Percentiles rank a stretch among this genome's conserved stretches.
These are phyloP conservation scores for Lucifuga dentata DNA, from an alignment of 2,113 vertebrate genomes.

Conservation along the genomic window DNA sequence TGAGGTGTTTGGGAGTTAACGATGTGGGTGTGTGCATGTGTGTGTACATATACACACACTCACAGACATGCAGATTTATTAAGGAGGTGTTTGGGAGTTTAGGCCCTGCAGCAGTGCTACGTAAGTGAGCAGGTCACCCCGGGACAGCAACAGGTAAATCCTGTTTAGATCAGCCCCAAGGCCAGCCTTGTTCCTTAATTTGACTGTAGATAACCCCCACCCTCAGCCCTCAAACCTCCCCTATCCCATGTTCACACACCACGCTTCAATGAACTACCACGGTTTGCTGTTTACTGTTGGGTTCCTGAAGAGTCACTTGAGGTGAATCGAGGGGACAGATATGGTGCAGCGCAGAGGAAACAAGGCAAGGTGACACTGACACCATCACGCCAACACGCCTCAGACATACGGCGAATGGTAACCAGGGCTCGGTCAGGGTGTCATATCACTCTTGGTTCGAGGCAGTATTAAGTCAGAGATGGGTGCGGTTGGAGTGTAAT, in stretches of 20 bases:
- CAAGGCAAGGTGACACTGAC: constrained; percentile 49
- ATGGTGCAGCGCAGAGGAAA: constrained; percentile 16
- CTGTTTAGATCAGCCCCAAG: constrained; percentile 75
- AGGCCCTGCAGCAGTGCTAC: constrained; percentile 45
- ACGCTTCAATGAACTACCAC: not conserved
- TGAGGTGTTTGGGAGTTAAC: too few relatives aligned
- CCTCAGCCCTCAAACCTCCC: constrained; percentile 21
- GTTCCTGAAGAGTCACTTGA: not conserved
- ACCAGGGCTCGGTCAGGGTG: not conserved
- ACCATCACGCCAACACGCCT: constrained; percentile 28
- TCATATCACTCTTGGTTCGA: not conserved
- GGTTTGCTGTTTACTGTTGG: not conserved
- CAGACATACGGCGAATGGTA: constrained; percentile 14
- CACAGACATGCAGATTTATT: constrained; percentile 53
- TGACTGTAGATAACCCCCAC: constrained; percentile 32
- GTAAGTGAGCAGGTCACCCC: constrained; percentile 66
- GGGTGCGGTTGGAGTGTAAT: constrained; percentile 3
- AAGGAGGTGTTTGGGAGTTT: constrained; percentile 61
- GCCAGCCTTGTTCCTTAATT: constrained; percentile 65
- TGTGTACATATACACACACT: constrained; percentile 7
- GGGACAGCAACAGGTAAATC: constrained; percentile 79
- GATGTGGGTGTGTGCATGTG: too few relatives aligned
- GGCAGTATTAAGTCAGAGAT: not conserved
- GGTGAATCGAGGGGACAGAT: constrained; percentile 29
- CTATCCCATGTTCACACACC: constrained; percentile 3